phyloP scores from a whole-genome alignment of 2,888 invertebrate species.

The Synanthedon myopaeformis region DNA sequence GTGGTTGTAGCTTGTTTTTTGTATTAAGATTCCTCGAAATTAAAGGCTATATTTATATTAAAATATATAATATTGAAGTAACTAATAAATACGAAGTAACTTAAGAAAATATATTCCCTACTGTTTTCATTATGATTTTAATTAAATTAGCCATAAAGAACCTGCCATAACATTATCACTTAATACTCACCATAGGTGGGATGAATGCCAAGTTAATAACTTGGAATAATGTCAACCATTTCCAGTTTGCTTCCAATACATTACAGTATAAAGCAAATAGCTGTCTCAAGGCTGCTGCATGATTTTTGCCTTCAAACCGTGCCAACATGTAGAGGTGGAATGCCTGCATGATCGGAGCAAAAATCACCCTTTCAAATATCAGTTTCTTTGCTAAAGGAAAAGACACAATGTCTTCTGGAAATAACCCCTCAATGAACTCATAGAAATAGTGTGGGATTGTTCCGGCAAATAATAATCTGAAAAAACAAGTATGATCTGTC shows the following conservation, averaged over 20 bases:
- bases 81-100: no score
- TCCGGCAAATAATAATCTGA: constrained; percentile 82
- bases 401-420: constrained; percentile 70
- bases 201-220: constrained; percentile 80
- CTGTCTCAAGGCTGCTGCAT: constrained; percentile 73
- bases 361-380: constrained; percentile 78
- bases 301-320: constrained; percentile 81
- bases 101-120: no score
- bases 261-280: constrained; percentile 74
- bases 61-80: no score
- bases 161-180: background rate
- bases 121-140: no score
- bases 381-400: constrained; percentile 72
- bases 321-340: constrained; percentile 80
- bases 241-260: constrained; percentile 79
- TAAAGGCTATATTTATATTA: no score
- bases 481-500: no score
- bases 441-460: constrained; percentile 85
- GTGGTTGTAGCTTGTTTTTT: no score
- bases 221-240: constrained; percentile 80
- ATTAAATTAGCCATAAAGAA: no score
- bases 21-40: no score
- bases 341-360: constrained; percentile 78
- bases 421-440: constrained; percentile 69
- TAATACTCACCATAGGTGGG: constrained; percentile 78